Evolutionary conservation across 2,113 vertebrate genomes (phyloP), one percentile per base, ranked within the genome.

Genomic region (Tamias sibiricus): DNA sequence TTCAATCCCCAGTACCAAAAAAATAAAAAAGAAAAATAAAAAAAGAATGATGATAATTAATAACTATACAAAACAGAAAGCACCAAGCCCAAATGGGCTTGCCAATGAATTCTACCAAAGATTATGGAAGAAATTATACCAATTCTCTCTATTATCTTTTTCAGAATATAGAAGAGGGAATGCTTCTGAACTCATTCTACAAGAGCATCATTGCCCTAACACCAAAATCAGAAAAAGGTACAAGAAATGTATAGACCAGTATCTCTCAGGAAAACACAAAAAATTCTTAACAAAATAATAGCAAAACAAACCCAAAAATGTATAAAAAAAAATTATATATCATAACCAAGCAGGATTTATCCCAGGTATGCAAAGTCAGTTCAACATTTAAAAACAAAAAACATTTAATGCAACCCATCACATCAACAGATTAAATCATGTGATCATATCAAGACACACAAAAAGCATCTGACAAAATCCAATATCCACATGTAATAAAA

Each of bases 221-320:
- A 74, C 20, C 4, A 42, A 74, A 74, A 40, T 74, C 22, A 72
- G 20, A 42, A 20, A 74, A 40, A 72, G 2, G 22, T 22, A 74
- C 40, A 42, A 42, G 71, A 74, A 74, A 74, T 24, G 8, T 74
- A 74, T 19, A 42, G 24, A 74, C 22, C 11, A 74, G 24, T 74
- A 40, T 42, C 22, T 12, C 40, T 74, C 37, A 74, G 19, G 6
- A 74, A 42, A 40, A 17, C 72, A 14, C 30, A 49, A 94, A 82
- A 88, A 80, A 22, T 87, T 30, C 22, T 87, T 52, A 49, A 49
- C 47, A 80, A 88, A 88, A 88, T 81, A 49, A 32, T n/a, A 94
- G 57, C 57, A 82, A 75, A 82, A 16, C 10, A 2, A 80, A 89
- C 74, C 6, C n/a, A 82, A 82, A 11, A 94, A 74, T 44, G 44